phyloP scores from a whole-genome alignment of 2,888 invertebrate species.

The Gandaritis pyraliata region DNA sequence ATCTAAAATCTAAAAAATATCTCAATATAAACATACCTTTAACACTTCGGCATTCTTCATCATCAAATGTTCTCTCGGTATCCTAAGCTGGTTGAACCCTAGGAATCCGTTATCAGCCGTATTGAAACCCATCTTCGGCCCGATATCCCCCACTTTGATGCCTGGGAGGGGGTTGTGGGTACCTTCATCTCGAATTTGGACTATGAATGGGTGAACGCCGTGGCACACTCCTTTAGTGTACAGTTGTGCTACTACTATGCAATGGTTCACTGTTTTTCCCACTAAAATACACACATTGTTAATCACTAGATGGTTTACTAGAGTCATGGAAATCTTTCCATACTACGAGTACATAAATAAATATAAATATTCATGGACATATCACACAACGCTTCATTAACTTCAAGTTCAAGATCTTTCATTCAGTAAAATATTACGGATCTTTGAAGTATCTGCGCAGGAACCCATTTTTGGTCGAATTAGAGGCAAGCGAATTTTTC shows the following conservation, averaged over 20 bases:
- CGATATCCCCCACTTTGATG: constrained; percentile 96
- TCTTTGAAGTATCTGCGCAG: too few relatives aligned
- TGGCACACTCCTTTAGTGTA: constrained; percentile 90
- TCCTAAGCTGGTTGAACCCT: constrained; percentile 91
- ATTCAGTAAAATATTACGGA: too few relatives aligned
- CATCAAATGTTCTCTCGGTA: constrained; percentile 93
- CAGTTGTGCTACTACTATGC: constrained; percentile 94
- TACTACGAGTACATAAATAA: too few relatives aligned
- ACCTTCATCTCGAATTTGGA: constrained; percentile 93
- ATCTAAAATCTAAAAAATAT: too few relatives aligned
- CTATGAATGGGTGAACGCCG: constrained; percentile 95
- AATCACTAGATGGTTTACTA: neutral
- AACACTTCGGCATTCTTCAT: constrained; percentile 95
- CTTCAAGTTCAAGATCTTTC: too few relatives aligned
- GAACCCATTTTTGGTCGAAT: too few relatives aligned
- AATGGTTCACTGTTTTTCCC: constrained; percentile 95
- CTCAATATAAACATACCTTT: constrained; percentile 58
- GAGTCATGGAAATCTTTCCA: too few relatives aligned
- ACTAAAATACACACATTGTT: constrained; percentile 82
- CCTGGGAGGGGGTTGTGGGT: constrained; percentile 93
- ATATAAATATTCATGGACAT: too few relatives aligned
- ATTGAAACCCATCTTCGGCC: constrained; percentile 95
- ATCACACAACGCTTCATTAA: too few relatives aligned
- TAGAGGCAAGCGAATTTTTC: too few relatives aligned
- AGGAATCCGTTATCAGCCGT: constrained; percentile 96